Evolutionary conservation across 2,888 invertebrate genomes (phyloP), one percentile per base, ranked within the genome.

Genomic region (Unio pictorum): DNA sequence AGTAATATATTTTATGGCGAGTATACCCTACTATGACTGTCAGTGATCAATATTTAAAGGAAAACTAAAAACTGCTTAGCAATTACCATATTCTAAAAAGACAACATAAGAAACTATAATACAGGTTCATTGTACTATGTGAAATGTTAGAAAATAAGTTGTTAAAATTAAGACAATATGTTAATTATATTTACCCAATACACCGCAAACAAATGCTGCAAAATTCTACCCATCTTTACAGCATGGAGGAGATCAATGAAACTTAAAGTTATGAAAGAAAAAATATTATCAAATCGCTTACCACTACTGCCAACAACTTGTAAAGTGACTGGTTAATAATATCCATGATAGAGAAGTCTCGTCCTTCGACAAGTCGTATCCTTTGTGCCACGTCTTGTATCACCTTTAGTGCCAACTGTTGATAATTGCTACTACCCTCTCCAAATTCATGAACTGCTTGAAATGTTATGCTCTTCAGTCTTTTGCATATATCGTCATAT

Each of bases 291-390:
- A 61, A 45, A 26, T 26, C 30, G 73, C 81, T 75, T 70, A 81
- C 81, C 72, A 81, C 55, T 18, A 72, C 64, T 6, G 72, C 78
- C 18, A 81, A 75, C 56, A 79, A 65, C 55, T 78, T 78, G 55
- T 80, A 81, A n/a, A 81, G 73, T 15, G 78, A 74, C 15, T 67
- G 62, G 56, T 78, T 69, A 15, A 81, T 30, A 5, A 77, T 73
- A 20, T 74, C 58, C 1, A 81, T 63, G 6, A 77, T 73, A 57
- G 75, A 71, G 23, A 68, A 55, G 60, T 77, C 72, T 20, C 7
- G n/a, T 20, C 64, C 73, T 23, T 64, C 59, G 5, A 61, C 5
- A 15, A 28, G 56, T 20, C 66, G 55, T 11, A 77, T 67, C 20
- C 56, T 61, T 30, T n/a, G 15, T 7, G 67, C 68, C 26, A 70